Evolutionary conservation across 2,797 vertebrate genomes (phyloP).

Genomic region (Vultur gryphus): DNA sequence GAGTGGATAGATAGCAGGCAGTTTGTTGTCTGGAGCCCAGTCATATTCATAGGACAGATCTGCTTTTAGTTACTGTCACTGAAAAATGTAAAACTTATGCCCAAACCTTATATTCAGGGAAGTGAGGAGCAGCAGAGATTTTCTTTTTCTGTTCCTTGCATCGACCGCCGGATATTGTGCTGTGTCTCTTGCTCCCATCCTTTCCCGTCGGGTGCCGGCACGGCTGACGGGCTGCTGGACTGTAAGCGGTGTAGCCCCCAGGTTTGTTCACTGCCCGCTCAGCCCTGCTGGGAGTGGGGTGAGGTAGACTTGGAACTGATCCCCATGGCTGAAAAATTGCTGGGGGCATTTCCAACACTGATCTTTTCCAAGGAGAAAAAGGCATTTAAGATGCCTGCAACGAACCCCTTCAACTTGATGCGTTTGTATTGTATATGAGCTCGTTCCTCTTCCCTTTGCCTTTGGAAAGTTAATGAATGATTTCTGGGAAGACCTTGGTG

Average conservation of each 20-base stretch:
- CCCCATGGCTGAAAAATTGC: neutral
- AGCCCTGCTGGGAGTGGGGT: neutral
- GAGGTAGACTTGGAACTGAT: neutral
- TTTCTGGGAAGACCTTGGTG: neutral
- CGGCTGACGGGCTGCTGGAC: neutral
- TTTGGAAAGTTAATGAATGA: neutral
- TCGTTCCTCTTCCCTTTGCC: neutral
- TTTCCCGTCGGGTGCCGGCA: neutral
- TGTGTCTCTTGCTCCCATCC: neutral
- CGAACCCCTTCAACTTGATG: neutral
- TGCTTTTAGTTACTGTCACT: neutral
- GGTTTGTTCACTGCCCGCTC: neutral
- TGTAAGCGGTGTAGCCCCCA: rapidly evolving
- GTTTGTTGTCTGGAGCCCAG: neutral
- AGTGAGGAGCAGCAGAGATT: neutral
- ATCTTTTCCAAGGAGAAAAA: neutral
- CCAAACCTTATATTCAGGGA: neutral
- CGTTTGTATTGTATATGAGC: neutral
- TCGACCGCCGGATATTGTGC: neutral
- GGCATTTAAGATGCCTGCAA: neutral
- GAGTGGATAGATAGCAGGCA: neutral
- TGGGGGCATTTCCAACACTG: neutral
- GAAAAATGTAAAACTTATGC: neutral
- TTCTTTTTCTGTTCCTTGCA: neutral
- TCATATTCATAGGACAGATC: neutral